phyloP scores from a whole-genome alignment of 2,113 vertebrate species.

The Nestor notabilis region DNA sequence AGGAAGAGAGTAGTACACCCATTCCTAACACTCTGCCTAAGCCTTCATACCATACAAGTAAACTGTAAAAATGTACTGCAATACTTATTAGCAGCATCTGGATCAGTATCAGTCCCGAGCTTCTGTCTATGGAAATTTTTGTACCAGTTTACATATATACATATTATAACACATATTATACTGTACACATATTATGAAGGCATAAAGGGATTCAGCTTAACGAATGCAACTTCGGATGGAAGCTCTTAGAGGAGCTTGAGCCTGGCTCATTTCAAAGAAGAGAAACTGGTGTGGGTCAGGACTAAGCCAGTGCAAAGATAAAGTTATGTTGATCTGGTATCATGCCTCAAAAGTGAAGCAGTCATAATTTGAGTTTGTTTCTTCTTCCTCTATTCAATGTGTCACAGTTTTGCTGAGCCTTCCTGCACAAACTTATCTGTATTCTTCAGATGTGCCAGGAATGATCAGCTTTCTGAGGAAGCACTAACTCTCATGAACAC shows the following conservation, averaged over 20 bases:
- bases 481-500: background rate
- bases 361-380: background rate
- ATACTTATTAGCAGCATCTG: background rate
- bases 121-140: background rate
- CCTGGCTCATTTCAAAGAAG: background rate
- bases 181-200: background rate
- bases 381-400: background rate
- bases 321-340: background rate
- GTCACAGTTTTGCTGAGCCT: background rate
- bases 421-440: background rate
- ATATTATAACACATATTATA: background rate
- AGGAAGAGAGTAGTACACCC: background rate
- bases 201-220: background rate
- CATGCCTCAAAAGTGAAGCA: background rate
- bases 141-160: background rate
- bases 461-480: background rate
- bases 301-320: background rate
- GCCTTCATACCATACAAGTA: background rate
- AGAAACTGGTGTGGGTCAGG: background rate
- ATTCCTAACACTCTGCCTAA: background rate
- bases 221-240: background rate
- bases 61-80: background rate
- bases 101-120: background rate
- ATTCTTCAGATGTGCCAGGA: background rate
- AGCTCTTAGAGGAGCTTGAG: background rate